Evolutionary conservation across 2,113 vertebrate genomes (phyloP).

Genomic region (Dolichallabes microphthalmus): DNA sequence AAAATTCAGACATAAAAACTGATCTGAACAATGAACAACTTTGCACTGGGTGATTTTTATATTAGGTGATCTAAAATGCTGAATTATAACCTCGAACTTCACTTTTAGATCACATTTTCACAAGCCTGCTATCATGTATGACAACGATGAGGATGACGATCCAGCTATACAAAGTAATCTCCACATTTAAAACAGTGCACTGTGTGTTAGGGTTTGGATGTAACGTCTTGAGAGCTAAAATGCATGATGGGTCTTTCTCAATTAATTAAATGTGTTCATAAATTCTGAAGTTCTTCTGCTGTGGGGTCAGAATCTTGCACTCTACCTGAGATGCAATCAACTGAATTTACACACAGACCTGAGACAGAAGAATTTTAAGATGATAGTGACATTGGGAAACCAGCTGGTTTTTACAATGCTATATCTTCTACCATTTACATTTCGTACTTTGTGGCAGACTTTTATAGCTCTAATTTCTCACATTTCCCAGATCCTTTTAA

Average conservation of each 20-base stretch:
- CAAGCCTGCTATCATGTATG: slow-evolving; percentile 68
- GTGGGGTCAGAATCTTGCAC: slow-evolving; percentile 69
- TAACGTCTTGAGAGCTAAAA: slow-evolving; percentile 72
- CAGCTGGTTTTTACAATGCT: slow-evolving; percentile 10
- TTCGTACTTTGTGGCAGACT: neutral
- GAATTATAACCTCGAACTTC: slow-evolving; percentile 39
- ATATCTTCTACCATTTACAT: slow-evolving; percentile 4
- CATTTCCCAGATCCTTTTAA: neutral
- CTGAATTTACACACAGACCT: slow-evolving; percentile 73
- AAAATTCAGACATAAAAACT: slow-evolving; percentile 67
- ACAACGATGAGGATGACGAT: slow-evolving; percentile 65
- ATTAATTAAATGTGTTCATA: slow-evolving; percentile 1
- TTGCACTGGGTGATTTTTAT: slow-evolving; percentile 54
- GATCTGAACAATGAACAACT: slow-evolving; percentile 57
- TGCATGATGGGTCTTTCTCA: neutral
- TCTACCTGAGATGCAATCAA: slow-evolving; percentile 82
- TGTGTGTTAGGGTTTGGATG: slow-evolving; percentile 69
- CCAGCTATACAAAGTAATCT: slow-evolving; percentile 76
- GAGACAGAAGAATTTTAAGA: slow-evolving; percentile 67
- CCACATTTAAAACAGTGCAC: slow-evolving; percentile 75
- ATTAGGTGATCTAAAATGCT: slow-evolving; percentile 54
- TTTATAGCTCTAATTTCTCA: neutral
- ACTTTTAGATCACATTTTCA: slow-evolving; percentile 63
- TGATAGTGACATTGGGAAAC: slow-evolving; percentile 55
- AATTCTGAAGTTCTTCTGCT: slow-evolving; percentile 57